A percentile compares a stretch with the other conserved stretches of the same genome.
These are phyloP conservation scores for Ormyrus pomaceus DNA, from an alignment of 2,888 invertebrate genomes.

Conservation along the genomic window DNA sequence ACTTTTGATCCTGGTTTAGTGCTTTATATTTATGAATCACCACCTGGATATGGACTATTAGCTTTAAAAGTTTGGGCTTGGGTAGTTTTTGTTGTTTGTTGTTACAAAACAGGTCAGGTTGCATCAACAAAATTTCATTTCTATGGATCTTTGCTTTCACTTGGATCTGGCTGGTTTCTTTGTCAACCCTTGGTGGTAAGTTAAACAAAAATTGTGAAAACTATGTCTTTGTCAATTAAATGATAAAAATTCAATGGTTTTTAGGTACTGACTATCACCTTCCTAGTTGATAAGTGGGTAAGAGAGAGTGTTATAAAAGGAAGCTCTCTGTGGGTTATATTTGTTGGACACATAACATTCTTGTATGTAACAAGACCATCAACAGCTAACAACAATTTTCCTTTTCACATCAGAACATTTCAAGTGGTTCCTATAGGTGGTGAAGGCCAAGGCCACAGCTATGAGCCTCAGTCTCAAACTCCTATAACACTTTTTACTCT, in stretches of 20 bases:
- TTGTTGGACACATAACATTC: conserved; percentile 68
- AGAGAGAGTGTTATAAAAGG: conserved; percentile 83
- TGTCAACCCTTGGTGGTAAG: conserved; percentile 69
- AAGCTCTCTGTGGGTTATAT: conserved; percentile 67
- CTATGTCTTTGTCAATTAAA: conserved; percentile 9
- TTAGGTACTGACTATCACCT: conserved; percentile 83
- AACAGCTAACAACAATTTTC: conserved; percentile 68
- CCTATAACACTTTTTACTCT: conserved; percentile 64
- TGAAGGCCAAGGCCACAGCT: conserved; percentile 68
- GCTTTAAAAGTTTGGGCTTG: conserved; percentile 86
- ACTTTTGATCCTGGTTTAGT: conserved; percentile 95
- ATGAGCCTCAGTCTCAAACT: conserved; percentile 65
- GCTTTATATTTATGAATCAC: conserved; percentile 92
- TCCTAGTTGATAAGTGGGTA: conserved; percentile 85
- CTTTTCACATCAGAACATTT: conserved; percentile 71
- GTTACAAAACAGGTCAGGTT: conserved; percentile 74
- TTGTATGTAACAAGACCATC: conserved; percentile 69
- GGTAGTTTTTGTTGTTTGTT: conserved; percentile 82
- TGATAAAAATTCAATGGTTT: conserved; percentile 23
- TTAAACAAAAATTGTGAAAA: conserved; percentile 1
- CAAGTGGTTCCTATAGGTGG: conserved; percentile 68
- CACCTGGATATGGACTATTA: conserved; percentile 90
- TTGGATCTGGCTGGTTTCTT: conserved; percentile 70
- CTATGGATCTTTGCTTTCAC: conserved; percentile 67
- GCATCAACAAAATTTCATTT: conserved; percentile 65